These are phyloP conservation scores for Chromis chromis DNA, from an alignment of 2,797 vertebrate genomes.

Conservation along the genomic window DNA sequence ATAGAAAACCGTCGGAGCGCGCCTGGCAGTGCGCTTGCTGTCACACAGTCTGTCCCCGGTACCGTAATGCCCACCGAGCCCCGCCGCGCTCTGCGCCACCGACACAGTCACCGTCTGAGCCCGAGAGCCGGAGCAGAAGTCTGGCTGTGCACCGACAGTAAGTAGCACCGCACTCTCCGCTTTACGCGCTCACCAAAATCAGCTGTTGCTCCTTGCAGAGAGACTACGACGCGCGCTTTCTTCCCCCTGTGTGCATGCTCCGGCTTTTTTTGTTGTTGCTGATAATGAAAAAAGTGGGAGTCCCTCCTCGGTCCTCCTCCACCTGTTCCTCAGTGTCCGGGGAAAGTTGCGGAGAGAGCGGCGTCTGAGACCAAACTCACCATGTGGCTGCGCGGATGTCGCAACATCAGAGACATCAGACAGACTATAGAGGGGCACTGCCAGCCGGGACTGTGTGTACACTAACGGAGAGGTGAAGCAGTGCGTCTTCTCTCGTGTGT, in stretches of 20 bases:
- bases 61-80: no score
- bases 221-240: conserved; percentile 53
- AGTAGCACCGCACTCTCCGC: conserved; percentile 69
- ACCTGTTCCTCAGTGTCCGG: conserved; percentile 70
- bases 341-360: conserved; percentile 45
- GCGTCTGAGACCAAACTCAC: conserved; percentile 33
- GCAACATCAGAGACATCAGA: conserved; percentile 31
- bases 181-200: conserved; percentile 72
- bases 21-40: conserved; percentile 5
- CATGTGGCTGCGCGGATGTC: conserved; percentile 53
- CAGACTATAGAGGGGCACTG: conserved; percentile 22
- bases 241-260: conserved; percentile 45
- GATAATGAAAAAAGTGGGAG: conserved; percentile 32
- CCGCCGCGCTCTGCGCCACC: conserved; percentile 41
- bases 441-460: conserved; percentile 15
- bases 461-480: conserved; percentile 35
- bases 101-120: conserved; percentile 48
- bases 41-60: no score
- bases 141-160: conserved; percentile 68
- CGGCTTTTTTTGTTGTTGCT: conserved; percentile 18
- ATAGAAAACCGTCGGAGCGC: conserved; percentile 49
- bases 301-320: conserved; percentile 51
- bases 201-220: conserved; percentile 77
- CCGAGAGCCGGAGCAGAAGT: conserved; percentile 61
- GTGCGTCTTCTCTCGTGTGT: background rate